Percentiles rank a stretch among this genome's conserved stretches.
These are phyloP conservation scores for Callosobruchus maculatus DNA, from an alignment of 2,888 invertebrate species.

Conservation along the genomic window DNA sequence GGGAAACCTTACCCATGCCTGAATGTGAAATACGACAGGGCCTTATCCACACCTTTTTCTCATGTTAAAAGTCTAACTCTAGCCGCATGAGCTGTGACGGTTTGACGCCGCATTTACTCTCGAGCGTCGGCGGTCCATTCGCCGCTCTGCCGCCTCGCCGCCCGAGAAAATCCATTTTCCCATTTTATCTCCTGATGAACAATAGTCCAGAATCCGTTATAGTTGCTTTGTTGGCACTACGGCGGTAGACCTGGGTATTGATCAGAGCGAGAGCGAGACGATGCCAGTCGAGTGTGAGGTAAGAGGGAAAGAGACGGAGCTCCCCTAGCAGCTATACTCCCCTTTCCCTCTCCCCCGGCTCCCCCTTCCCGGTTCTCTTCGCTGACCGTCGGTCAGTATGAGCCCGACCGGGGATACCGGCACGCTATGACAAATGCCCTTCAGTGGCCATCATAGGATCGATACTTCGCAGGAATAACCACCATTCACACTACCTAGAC, in stretches of 20 bases:
- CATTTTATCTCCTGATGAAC: slow-evolving; percentile 52
- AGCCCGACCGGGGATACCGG: slow-evolving; percentile 34
- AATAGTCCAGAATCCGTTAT: slow-evolving; percentile 52
- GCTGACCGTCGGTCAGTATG: slow-evolving; percentile 48
- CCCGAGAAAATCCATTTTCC: slow-evolving; percentile 46
- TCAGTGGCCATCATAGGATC: background rate
- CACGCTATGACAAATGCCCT: slow-evolving; percentile 51
- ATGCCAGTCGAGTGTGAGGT: background rate
- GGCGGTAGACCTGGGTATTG: slow-evolving; percentile 53
- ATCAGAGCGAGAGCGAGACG: slow-evolving; percentile 39
- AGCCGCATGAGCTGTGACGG: too few species aligned
- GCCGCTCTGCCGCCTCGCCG: slow-evolving; percentile 15
- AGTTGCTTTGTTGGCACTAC: slow-evolving; percentile 53
- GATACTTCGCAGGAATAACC: background rate
- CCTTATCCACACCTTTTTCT: too few species aligned
- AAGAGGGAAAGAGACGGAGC: slow-evolving; percentile 24
- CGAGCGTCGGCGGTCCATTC: slow-evolving; percentile 8
- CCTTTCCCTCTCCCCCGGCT: slow-evolving; percentile 31
- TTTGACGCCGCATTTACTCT: background rate
- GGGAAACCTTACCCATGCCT: too few species aligned
- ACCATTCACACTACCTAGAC: background rate
- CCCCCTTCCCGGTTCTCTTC: slow-evolving; percentile 22
- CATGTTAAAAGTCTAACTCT: too few species aligned
- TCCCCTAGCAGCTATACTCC: slow-evolving; percentile 32
- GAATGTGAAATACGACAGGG: too few species aligned